A percentile compares a stretch with the other conserved stretches of the same genome.
These are phyloP conservation scores for Acanthosoma haemorrhoidale DNA, from an alignment of 2,888 invertebrate species.

Conservation along the genomic window DNA sequence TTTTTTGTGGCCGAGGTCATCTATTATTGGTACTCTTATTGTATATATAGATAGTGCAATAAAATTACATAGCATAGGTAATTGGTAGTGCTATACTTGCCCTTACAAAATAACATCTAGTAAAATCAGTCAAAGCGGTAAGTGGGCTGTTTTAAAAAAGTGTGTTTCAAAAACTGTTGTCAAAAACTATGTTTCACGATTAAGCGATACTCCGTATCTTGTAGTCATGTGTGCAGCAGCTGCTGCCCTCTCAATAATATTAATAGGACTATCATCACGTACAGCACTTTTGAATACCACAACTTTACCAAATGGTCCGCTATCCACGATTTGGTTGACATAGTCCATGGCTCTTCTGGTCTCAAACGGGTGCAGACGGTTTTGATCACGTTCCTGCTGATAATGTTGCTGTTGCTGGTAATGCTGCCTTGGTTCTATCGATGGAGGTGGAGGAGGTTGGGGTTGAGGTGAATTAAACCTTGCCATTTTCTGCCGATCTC, in stretches of 20 bases:
- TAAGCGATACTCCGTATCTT: conserved; percentile 5
- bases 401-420: too few species aligned
- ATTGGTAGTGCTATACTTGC: too few species aligned
- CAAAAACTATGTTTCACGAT: conserved; percentile 14
- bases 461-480: background rate
- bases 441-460: background rate
- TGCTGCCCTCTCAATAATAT: conserved; percentile 43
- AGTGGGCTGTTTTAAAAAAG: too few species aligned
- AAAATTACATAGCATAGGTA: too few species aligned
- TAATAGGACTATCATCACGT: conserved; percentile 43
- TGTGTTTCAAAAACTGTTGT: too few species aligned
- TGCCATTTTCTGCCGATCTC: background rate
- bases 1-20: too few species aligned
- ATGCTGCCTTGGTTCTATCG: background rate
- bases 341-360: background rate
- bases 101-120: too few species aligned
- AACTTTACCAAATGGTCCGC: conserved; percentile 44
- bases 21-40: too few species aligned
- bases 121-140: too few species aligned
- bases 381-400: background rate
- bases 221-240: conserved; percentile 40
- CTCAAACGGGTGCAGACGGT: background rate
- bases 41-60: too few species aligned
- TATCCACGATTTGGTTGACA: conserved; percentile 28
- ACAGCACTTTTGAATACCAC: conserved; percentile 44